Evolutionary conservation across 2,888 invertebrate species (phyloP), one percentile per base, ranked within the genome.

Genomic region (Oxystoma pomonae): DNA sequence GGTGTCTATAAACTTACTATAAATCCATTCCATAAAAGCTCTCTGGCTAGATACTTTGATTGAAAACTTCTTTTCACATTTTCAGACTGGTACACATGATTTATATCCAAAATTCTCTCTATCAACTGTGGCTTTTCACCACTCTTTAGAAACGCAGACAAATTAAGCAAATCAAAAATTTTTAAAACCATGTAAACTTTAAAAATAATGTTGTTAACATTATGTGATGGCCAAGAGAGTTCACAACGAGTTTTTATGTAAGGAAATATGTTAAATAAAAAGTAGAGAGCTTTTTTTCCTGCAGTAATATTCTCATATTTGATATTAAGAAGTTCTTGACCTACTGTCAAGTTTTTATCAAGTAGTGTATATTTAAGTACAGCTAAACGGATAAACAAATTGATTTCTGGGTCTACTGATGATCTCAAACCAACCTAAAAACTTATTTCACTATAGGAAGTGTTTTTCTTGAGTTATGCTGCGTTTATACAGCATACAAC

Each of bases 11-110:
- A 66, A 84, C 88, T 85, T 82, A 92, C 93, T 80, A 95, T 91
- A 76, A 96, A 90, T 69, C 94, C 92, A 79, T 95, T 93, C 96
- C 96, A 97, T 20, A 97, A 80, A 58, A 96, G 80, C 80, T 96
- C 96, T 71, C 96, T 86, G 1, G 94, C 92, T 83, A 92, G 85
- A 82, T 91, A 94, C 67, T 92, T 90, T 75, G 93, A 93, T 49
- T 87, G 86, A 68, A 85, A 83, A 61, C 81, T 81, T 49, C 85
- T 81, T 61, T 85, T 80, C 55, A 78, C 80, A 66, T 82, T 82
- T 58, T 83, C 82, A 18, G 82, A 80, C 59, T 83, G 80, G 71
- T 86, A 85, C 16, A 85, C 82, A 65, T 90, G 84, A 71, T 87
- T 84, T 58, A 93, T 79, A 1, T 87, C 86, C 51, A 93, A 80